Percentiles rank a stretch among this genome's conserved stretches.
Conservation (phyloP, 2,113 vertebrate genomes). For the Serilophus lunatus region DNA sequence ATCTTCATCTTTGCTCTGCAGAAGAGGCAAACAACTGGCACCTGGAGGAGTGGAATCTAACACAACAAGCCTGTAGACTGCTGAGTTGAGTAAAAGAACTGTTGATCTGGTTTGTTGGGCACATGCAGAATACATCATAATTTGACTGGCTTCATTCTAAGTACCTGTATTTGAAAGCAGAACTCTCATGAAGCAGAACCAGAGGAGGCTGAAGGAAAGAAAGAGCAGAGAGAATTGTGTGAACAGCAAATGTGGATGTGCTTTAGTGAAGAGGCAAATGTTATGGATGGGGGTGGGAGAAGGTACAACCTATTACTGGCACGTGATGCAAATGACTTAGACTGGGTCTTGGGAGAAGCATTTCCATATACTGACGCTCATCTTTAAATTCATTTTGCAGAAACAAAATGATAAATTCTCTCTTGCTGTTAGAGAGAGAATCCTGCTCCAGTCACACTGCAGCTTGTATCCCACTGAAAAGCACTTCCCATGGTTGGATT, state of each 20-base stretch:
- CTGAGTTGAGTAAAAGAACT: rapidly evolving
- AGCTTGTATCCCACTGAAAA: background rate
- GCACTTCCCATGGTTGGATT: background rate
- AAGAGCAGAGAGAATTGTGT: background rate
- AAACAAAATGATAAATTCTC: background rate
- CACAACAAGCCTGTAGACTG: background rate
- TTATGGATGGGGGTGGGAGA: background rate
- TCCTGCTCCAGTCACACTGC: rapidly evolving
- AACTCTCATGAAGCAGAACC: background rate
- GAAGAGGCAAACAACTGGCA: background rate
- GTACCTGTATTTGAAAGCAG: background rate
- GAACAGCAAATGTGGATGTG: background rate
- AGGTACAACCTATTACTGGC: background rate
- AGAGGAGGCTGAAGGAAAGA: background rate
- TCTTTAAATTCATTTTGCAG: background rate
- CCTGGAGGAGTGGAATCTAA: background rate
- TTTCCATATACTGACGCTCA: background rate
- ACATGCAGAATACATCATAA: background rate
- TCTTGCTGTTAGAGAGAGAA: background rate
- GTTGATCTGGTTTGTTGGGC: background rate
- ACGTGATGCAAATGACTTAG: background rate
- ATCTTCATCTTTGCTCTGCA: background rate
- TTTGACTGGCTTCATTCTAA: background rate
- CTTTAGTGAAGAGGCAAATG: background rate
- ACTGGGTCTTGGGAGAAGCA: background rate